These are phyloP conservation scores for Canis aureus DNA, from an alignment of 2,113 vertebrate genomes.

Conservation along the genomic window DNA sequence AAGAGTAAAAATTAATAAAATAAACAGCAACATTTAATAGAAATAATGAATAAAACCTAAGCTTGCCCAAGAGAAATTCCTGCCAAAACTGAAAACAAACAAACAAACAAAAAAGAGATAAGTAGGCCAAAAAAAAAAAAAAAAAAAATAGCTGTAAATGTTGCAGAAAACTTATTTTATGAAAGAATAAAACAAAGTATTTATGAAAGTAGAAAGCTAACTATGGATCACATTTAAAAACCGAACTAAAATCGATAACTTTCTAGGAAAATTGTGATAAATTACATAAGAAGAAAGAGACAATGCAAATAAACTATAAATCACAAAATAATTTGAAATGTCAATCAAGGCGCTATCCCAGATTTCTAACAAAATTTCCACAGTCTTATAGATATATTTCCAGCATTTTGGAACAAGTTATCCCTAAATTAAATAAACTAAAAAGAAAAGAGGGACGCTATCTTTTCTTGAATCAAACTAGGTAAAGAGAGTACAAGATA, in stretches of 20 bases:
- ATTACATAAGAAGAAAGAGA: background rate
- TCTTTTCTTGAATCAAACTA: background rate
- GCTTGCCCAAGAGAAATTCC: background rate
- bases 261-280: background rate
- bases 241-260: background rate
- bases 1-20: background rate
- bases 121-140: background rate
- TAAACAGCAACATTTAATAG: background rate
- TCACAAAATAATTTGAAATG: background rate
- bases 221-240: background rate
- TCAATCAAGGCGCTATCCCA: background rate
- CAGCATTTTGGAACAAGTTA: background rate
- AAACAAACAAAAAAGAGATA: background rate
- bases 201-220: background rate
- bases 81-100: background rate
- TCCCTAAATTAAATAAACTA: background rate
- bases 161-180: background rate
- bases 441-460: fast-evolving
- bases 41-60: background rate
- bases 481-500: background rate
- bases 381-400: background rate
- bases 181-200: background rate
- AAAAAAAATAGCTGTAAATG: background rate
- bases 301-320: background rate
- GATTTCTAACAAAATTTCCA: background rate